Conservation (phyloP, 2,113 vertebrate species). For the Scolopax mira region DNA sequence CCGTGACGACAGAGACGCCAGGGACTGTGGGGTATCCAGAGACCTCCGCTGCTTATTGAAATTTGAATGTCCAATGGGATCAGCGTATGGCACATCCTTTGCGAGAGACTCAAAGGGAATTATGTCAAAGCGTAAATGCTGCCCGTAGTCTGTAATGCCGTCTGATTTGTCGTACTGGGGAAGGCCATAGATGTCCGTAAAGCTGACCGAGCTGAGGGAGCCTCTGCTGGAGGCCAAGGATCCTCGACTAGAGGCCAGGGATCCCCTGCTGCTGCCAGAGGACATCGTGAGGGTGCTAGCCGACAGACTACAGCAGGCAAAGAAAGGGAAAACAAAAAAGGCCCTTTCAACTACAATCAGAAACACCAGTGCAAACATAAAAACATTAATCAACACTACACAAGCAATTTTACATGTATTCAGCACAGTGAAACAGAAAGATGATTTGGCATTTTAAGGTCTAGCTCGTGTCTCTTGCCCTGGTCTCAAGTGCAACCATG, state of each 20-base stretch:
- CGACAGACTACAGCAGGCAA: slow-evolving; percentile 79
- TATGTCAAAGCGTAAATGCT: slow-evolving; percentile 87
- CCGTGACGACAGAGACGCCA: slow-evolving; percentile 92
- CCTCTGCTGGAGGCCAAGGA: slow-evolving; percentile 94
- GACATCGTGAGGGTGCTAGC: slow-evolving; percentile 95
- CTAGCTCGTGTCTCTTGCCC: neutral
- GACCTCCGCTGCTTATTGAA: slow-evolving; percentile 84
- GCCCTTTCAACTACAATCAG: neutral
- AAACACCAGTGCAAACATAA: neutral
- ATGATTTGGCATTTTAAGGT: neutral
- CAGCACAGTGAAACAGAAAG: neutral
- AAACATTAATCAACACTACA: neutral
- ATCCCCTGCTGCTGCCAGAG: slow-evolving; percentile 95
- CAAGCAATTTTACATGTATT: neutral
- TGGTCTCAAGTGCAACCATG: neutral
- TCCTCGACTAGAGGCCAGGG: slow-evolving; percentile 92
- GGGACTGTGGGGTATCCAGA: slow-evolving; percentile 91
- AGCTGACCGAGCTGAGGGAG: slow-evolving; percentile 96
- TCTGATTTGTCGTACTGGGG: slow-evolving; percentile 91
- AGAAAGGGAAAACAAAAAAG: neutral
- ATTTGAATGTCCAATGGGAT: slow-evolving; percentile 66
- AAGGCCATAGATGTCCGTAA: slow-evolving; percentile 95
- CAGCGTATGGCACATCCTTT: slow-evolving; percentile 73
- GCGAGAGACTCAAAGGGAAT: slow-evolving; percentile 79
- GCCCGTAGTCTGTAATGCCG: slow-evolving; percentile 64